Evolutionary conservation across 1,140 invertebrate species (phyloP), one percentile per base, ranked within the genome.

Genomic region (Meloidogyne hapla): DNA sequence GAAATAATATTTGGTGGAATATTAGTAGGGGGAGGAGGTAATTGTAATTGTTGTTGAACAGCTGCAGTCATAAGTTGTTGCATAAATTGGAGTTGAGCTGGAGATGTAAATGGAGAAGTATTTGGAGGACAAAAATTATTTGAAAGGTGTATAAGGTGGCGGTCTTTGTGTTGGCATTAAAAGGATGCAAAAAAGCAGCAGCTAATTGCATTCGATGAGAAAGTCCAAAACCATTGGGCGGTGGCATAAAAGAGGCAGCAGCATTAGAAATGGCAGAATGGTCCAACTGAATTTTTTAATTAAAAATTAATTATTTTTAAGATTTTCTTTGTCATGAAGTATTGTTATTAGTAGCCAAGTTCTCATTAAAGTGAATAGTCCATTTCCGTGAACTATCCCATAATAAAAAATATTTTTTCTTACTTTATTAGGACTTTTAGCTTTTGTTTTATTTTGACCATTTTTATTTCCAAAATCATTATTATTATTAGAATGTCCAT

Each of bases 351-450:
- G n/a, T n/a, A n/a, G n/a, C n/a, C n/a, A n/a, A n/a, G n/a, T n/a
- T n/a, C n/a, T n/a, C n/a, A n/a, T n/a, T n/a, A n/a, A n/a, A n/a
- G n/a, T n/a, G n/a, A n/a, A n/a, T n/a, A n/a, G n/a, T n/a, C n/a
- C n/a, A n/a, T n/a, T n/a, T n/a, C n/a, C n/a, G n/a, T n/a, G n/a
- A n/a, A n/a, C n/a, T n/a, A n/a, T n/a, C n/a, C n/a, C n/a, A n/a
- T n/a, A n/a, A n/a, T n/a, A n/a, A n/a, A n/a, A n/a, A n/a, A n/a
- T n/a, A n/a, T n/a, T n/a, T 10, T 64, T 26, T 6, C 69, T 70
- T 26, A 70, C 69, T 23, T 73, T 73, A 38, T 33, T 73, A 23
- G 70, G 70, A 61, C 70, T 73, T 33, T 73, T 73, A 18, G 56
- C 23, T n/a, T 73, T 73, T 21, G 1, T 6, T n/a, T 56, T 56